A percentile compares a stretch with the other conserved stretches of the same genome.
phyloP scores from a whole-genome alignment of 92 coral and sea anemone genomes.

The Micromussa lordhowensis region DNA sequence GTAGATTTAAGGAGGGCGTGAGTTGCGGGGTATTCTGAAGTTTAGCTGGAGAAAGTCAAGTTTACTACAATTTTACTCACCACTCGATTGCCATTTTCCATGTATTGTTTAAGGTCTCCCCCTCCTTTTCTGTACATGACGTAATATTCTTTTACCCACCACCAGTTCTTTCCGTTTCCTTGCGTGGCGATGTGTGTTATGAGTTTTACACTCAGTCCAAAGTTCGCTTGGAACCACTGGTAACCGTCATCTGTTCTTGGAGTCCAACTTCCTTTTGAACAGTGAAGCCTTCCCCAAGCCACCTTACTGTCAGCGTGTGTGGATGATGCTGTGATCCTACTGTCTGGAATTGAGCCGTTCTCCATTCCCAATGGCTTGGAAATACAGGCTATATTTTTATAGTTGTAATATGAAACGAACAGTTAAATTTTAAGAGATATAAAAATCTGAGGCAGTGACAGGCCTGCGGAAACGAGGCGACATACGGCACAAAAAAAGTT shows the following conservation, averaged over 20 bases:
- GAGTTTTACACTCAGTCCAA: constrained; percentile 60
- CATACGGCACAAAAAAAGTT: too few species aligned
- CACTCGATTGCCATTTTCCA: constrained; percentile 17
- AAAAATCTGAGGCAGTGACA: too few species aligned
- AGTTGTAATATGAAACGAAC: too few species aligned
- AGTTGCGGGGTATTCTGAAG: too few species aligned
- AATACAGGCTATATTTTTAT: constrained; percentile 56
- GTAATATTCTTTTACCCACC: constrained; percentile 63
- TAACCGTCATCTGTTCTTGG: constrained; percentile 51
- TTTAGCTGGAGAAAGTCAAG: too few species aligned
- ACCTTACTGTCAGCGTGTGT: constrained; percentile 1
- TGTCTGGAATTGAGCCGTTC: constrained; percentile 37
- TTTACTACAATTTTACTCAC: constrained; percentile 17
- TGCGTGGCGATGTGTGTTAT: constrained; percentile 77
- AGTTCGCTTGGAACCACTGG: constrained; percentile 68
- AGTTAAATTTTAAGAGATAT: background rate
- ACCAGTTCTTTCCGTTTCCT: constrained; percentile 66
- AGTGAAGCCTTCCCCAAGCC: constrained; percentile 59
- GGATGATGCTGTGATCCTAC: constrained; percentile 38
- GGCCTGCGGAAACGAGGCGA: too few species aligned
- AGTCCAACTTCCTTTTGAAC: constrained; percentile 66
- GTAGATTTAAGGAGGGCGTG: too few species aligned
- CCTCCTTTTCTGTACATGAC: constrained; percentile 26
- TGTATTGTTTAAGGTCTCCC: constrained; percentile 14
- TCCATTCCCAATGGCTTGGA: constrained; percentile 75